Base-by-base conservation (phyloP, 1,140 invertebrate species). In the Trissolcus basalis region DNA sequence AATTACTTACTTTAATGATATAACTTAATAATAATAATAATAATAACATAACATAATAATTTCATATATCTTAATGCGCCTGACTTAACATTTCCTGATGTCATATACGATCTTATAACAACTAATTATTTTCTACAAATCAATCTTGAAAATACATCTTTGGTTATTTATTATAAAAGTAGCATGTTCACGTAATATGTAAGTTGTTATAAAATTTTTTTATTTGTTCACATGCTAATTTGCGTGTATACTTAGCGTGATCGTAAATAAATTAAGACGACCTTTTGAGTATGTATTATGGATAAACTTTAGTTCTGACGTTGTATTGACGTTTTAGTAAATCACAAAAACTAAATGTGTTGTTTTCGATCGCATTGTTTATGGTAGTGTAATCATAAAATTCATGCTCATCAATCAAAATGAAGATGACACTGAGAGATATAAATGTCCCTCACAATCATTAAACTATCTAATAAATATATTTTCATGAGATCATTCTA, bases 121-220 rank as follows among this genome's bases (percentile, higher is more conserved):
- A n/a, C n/a, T n/a, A 56, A 56, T 56, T 16, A 44, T 45, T 56
- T 56, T 39, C 54, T 6, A 41, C 45, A 32, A 10, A 44, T 32
- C 19, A 67, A 16, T 13, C 15, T 27, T 13, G 1, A 64, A 33
- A 49, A 56, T 5, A 61, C 58, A 58, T 41, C 14, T 55, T 51
- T 2, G 6, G 16, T 68, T 47, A 35, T 67, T 55, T 27, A 27
- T 33, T 15, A 19, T 7, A 16, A 36, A 48, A 33, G 48, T 54
- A 27, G n/a, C 3, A 59, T n/a, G 36, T 16, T 50, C 39, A 58
- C 33, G 49, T 41, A 45, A 70, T 36, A 11, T 63, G 6, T 27
- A 44, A 64, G 11, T 12, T 13, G 12, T 44, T 13, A 39, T 1
- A 39, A 39, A 39, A 39, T 39, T 4, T 39, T 39, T 39, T 39